These are phyloP conservation scores for Microhierax caerulescens DNA, from an alignment of 2,797 vertebrate species.

Conservation along the genomic window DNA sequence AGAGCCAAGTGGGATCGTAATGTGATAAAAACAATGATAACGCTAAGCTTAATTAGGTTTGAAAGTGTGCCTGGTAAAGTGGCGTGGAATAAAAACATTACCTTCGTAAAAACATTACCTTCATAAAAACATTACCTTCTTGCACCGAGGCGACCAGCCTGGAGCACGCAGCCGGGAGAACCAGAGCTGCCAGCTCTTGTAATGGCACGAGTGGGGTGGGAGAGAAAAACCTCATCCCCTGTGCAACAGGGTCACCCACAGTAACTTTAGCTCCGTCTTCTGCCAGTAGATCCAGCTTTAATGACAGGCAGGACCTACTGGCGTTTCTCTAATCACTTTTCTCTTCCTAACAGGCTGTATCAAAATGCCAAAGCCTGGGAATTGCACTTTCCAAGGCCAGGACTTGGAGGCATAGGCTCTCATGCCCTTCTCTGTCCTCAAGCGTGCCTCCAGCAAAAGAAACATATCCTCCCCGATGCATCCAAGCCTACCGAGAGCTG, in stretches of 20 bases:
- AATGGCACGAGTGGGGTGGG: fast-evolving
- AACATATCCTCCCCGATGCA: fast-evolving
- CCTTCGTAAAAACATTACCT: background rate
- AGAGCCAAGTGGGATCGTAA: slow-evolving; percentile 78
- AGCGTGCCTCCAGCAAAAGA: background rate
- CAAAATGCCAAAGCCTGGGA: background rate
- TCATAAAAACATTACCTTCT: too few relatives aligned
- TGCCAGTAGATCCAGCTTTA: background rate
- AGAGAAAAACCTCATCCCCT: background rate
- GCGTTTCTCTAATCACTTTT: background rate
- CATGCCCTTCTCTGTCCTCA: background rate
- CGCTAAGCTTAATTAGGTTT: slow-evolving; percentile 80
- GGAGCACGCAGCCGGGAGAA: background rate
- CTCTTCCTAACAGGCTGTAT: background rate
- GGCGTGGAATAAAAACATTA: background rate
- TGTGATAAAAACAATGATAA: slow-evolving; percentile 82
- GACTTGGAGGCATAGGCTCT: background rate
- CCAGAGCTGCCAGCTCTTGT: background rate
- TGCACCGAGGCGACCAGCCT: too few relatives aligned
- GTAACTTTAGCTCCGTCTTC: background rate
- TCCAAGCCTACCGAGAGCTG: background rate
- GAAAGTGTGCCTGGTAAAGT: slow-evolving; percentile 61
- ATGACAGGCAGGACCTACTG: background rate
- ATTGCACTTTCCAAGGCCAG: background rate
- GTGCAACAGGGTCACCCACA: background rate